Evolutionary conservation across 1,140 invertebrate species (phyloP).

Genomic region (Ceratosolen fusciceps): DNA sequence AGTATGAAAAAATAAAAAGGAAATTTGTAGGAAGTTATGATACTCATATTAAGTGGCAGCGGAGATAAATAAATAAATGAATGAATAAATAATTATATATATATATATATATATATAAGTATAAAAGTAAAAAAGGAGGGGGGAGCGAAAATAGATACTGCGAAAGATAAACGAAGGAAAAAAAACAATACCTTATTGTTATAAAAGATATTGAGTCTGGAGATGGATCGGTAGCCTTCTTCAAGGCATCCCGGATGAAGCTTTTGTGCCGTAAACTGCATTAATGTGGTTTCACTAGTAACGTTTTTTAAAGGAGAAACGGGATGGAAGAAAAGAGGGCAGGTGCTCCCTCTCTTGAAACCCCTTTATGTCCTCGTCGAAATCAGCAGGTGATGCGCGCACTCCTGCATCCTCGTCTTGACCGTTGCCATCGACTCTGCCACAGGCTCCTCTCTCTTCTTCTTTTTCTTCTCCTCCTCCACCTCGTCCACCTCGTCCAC

Average conservation of each 20-base stretch:
- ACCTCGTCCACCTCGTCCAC: too few relatives aligned
- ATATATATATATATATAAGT: too few relatives aligned
- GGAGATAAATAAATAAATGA: too few relatives aligned
- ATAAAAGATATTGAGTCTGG: slow-evolving; percentile 32
- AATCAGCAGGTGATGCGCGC: slow-evolving; percentile 34
- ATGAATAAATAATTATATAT: neutral
- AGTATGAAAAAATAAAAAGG: neutral
- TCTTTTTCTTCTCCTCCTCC: too few relatives aligned
- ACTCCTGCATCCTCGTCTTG: slow-evolving; percentile 21
- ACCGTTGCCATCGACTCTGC: slow-evolving; percentile 1
- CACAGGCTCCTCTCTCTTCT: too few relatives aligned
- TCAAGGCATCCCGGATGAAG: slow-evolving; percentile 48
- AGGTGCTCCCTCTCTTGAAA: slow-evolving; percentile 3
- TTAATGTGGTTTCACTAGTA: slow-evolving; percentile 19
- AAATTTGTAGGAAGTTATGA: too few relatives aligned
- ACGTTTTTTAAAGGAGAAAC: slow-evolving; percentile 6
- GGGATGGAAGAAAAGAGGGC: neutral
- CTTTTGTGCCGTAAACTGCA: slow-evolving; percentile 41
- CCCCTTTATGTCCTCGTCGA: slow-evolving; percentile 18
- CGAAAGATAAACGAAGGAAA: too few relatives aligned
- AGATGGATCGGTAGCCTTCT: slow-evolving; percentile 46
- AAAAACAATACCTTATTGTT: slow-evolving; percentile 39
- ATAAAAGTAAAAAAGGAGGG: neutral
- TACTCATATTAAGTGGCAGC: too few relatives aligned
- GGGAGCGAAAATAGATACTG: too few relatives aligned